Conservation (phyloP, 2,888 invertebrate species). For the Chloromyia formosa region DNA sequence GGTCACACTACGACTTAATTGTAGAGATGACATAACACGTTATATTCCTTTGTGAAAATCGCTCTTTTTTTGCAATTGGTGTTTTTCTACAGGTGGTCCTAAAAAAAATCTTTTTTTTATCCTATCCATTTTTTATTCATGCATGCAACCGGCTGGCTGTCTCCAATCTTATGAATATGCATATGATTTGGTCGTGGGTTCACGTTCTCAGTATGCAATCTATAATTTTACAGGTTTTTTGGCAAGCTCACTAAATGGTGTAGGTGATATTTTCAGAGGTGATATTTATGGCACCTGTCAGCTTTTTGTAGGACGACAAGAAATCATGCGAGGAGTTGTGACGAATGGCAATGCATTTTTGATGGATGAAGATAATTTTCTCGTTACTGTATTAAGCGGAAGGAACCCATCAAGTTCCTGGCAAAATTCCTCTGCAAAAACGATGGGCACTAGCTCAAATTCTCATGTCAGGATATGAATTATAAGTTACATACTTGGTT, state of each 20-base stretch:
- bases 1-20: not conserved
- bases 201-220: not conserved
- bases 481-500: too few species aligned
- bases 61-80: not conserved
- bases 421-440: too few species aligned
- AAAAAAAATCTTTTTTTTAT: too few species aligned
- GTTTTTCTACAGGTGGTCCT: not conserved
- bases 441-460: too few species aligned
- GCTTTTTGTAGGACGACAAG: too few species aligned
- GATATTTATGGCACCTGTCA: not conserved
- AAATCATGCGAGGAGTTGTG: too few species aligned
- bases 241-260: not conserved
- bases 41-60: not conserved
- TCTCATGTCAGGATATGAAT: too few species aligned
- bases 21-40: slow-evolving; percentile 10
- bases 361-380: too few species aligned
- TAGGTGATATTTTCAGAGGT: not conserved
- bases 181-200: not conserved
- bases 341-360: too few species aligned
- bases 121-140: not conserved
- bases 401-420: too few species aligned
- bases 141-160: not conserved
- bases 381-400: too few species aligned
- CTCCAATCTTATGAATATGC: not conserved
- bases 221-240: not conserved